phyloP scores from a whole-genome alignment of 1,140 invertebrate species.

The Himalopsyche phryganea region DNA sequence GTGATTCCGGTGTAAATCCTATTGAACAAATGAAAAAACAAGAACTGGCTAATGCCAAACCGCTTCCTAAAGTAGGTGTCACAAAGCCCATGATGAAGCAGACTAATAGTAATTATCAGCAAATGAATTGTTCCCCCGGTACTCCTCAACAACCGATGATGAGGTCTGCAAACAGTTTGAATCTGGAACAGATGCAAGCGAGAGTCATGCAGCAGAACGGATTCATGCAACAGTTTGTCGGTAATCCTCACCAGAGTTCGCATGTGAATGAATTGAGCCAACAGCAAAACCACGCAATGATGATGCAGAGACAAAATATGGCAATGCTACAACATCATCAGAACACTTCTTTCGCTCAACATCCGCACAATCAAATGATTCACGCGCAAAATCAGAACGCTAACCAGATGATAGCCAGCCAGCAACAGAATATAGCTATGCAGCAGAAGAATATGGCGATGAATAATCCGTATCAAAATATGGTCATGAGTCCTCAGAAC shows the following conservation, averaged over 20 bases:
- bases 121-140: no score
- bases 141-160: no score
- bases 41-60: not conserved
- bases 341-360: constrained; percentile 3
- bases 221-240: constrained; percentile 10
- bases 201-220: constrained; percentile 10
- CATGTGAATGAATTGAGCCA: constrained; percentile 8
- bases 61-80: constrained; percentile 4
- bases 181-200: no score
- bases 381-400: not conserved
- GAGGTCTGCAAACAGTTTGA: no score
- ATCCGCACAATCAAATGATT: constrained; percentile 6
- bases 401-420: constrained; percentile 4
- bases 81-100: constrained; percentile 2
- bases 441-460: constrained; percentile 23
- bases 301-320: constrained; percentile 25
- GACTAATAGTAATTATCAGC: not conserved
- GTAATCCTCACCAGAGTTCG: no score
- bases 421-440: constrained; percentile 4
- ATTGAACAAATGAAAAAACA: constrained; percentile 19
- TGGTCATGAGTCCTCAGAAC: constrained; percentile 39
- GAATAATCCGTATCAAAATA: constrained; percentile 10
- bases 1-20: constrained; percentile 24
- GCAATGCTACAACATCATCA: constrained; percentile 22
- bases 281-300: constrained; percentile 4